Base-by-base conservation (phyloP, 2,888 invertebrate species). In the Digitonthophagus gazella region DNA sequence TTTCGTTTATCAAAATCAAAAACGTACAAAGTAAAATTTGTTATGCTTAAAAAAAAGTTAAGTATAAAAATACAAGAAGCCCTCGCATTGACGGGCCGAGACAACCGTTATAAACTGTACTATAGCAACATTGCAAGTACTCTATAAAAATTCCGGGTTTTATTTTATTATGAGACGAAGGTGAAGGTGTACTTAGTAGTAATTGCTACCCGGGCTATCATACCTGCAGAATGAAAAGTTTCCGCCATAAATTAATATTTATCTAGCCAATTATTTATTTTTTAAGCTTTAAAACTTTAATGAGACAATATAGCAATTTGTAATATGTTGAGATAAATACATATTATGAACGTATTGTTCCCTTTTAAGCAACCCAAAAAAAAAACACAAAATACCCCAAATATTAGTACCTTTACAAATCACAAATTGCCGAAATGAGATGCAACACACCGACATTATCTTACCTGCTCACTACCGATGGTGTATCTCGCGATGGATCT, bases 391-490 rank as follows among this genome's bases (percentile, higher is more conserved):
- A n/a, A n/a, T n/a, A 11, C 28, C 6, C 28, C 1, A 8, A 11
- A 11, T 8, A 44, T 44, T 44, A 44, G 28, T 44, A 44, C 6
- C 3, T 44, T 44, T 44, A 44, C 28, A 44, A 6, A 44, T 44
- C 28, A 44, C 28, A 44, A 44, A 44, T 44, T 44, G 28, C 28
- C 11, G 28, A 22, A 22, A 44, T 44, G 6, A 44, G 28, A 44
- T 44, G 11, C 28, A 44, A 44, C 28, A 44, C 28, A 44, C 28
- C 28, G 11, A 44, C 1, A 44, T 8, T 8, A 44, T 44, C 73
- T 77, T 85, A 92, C 92, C 91, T 91, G 87, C 91, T 90, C 75
- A 89, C 89, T 70, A 93, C 92, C 71, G 90, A 90, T 71, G 91
- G 90, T 66, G 91, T 91, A 81, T 91, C 91, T 73, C 91, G 84